Percentiles rank a stretch among this genome's conserved stretches.
Conservation (phyloP, 2,113 vertebrate species). For the Myxocyprinus asiaticus region DNA sequence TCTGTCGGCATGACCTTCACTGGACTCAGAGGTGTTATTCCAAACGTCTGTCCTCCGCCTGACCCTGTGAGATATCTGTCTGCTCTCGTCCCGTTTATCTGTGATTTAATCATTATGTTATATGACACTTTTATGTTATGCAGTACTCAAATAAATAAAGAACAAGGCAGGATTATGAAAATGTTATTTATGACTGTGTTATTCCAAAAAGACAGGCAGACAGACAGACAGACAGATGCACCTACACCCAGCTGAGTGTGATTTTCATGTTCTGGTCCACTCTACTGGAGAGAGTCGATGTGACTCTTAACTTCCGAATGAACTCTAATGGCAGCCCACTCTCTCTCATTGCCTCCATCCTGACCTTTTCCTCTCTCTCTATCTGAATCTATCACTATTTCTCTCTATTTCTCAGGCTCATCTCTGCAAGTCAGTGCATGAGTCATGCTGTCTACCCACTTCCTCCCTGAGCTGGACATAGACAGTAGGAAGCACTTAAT, state of each 20-base stretch:
- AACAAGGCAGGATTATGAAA: too few relatives aligned
- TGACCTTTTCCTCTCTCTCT: background rate
- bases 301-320: conserved; percentile 32
- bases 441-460: conserved; percentile 16
- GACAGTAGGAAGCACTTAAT: conserved; percentile 39
- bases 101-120: conserved; percentile 3
- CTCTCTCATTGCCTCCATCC: too few relatives aligned
- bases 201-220: too few relatives aligned
- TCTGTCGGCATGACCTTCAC: conserved; percentile 36
- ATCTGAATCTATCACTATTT: background rate
- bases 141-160: background rate
- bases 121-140: background rate
- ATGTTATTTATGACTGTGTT: too few relatives aligned
- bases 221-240: too few relatives aligned
- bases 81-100: conserved; percentile 18
- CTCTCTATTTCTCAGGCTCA: background rate
- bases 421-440: conserved; percentile 8
- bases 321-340: conserved; percentile 4
- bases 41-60: conserved; percentile 21
- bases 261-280: too few relatives aligned
- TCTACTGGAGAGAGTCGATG: background rate
- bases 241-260: too few relatives aligned
- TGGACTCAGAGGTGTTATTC: conserved; percentile 17
- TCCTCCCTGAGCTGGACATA: conserved; percentile 23
- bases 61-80: conserved; percentile 7